Evolutionary conservation across 1,140 invertebrate species (phyloP).

Genomic region (Hypsibius dujardini): DNA sequence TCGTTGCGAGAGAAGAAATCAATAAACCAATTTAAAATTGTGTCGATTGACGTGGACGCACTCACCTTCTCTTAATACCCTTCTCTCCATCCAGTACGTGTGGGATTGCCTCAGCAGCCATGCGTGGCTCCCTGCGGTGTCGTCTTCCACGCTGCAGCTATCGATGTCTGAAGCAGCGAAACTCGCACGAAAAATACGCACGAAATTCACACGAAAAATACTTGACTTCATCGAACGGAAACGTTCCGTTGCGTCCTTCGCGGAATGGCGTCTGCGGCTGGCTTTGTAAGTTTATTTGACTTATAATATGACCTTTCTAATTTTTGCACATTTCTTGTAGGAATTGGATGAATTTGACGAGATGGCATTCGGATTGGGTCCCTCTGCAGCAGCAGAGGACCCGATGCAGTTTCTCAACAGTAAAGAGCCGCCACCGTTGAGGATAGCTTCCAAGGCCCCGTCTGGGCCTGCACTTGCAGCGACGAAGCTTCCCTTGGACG

Average conservation of each 20-base stretch:
- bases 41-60: too few species aligned
- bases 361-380: conserved; percentile 9
- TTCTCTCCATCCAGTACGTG: too few species aligned
- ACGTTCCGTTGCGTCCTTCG: neutral
- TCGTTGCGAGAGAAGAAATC: too few species aligned
- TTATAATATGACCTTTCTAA: neutral
- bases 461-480: neutral
- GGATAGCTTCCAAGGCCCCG: neutral
- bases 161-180: too few species aligned
- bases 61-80: too few species aligned
- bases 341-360: conserved; percentile 16
- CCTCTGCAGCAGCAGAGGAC: neutral
- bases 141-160: too few species aligned
- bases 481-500: conserved; percentile 12
- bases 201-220: neutral
- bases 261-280: neutral
- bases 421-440: neutral
- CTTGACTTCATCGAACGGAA: too few species aligned
- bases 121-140: too few species aligned
- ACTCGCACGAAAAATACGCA: neutral
- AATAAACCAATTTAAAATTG: too few species aligned
- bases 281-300: neutral
- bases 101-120: too few species aligned
- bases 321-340: neutral
- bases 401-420: neutral